Conservation (phyloP, 2,797 vertebrate genomes). For the Synanceia verrucosa region DNA sequence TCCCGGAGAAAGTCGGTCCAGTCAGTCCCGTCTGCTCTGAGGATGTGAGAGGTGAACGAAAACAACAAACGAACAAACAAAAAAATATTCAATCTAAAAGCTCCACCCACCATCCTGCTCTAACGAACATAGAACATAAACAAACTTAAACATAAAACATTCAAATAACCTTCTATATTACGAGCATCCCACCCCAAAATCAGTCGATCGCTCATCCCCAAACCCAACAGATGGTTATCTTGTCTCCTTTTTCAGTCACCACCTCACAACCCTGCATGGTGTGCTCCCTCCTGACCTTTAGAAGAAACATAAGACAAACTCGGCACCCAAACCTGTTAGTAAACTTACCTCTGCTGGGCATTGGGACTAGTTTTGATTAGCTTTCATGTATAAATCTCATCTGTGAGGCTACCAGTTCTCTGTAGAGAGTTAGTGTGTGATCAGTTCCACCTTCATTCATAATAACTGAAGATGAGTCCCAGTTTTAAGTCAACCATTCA, state of each 20-base stretch:
- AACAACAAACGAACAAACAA: slow-evolving; percentile 38
- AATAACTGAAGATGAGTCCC: slow-evolving; percentile 22
- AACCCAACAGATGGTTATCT: slow-evolving; percentile 26
- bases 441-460: slow-evolving; percentile 17
- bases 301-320: slow-evolving; percentile 54
- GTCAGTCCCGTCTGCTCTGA: slow-evolving; percentile 89
- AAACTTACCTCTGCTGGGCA: slow-evolving; percentile 55
- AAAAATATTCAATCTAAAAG: slow-evolving; percentile 70
- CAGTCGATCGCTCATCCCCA: slow-evolving; percentile 34
- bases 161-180: slow-evolving; percentile 56
- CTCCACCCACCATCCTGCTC: slow-evolving; percentile 48
- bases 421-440: slow-evolving; percentile 46
- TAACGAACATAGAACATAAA: slow-evolving; percentile 63
- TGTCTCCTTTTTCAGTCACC: slow-evolving; percentile 49
- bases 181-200: slow-evolving; percentile 27
- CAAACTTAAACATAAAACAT: slow-evolving; percentile 60
- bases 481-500: slow-evolving; percentile 39
- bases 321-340: slow-evolving; percentile 37
- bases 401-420: slow-evolving; percentile 36
- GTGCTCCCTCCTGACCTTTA: slow-evolving; percentile 59
- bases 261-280: slow-evolving; percentile 70
- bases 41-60: slow-evolving; percentile 87
- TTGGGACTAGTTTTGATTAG: slow-evolving; percentile 54
- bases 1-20: slow-evolving; percentile 94
- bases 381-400: slow-evolving; percentile 53